Base-by-base conservation (phyloP, 1,140 invertebrate genomes). In the Ceratitis capitata region DNA sequence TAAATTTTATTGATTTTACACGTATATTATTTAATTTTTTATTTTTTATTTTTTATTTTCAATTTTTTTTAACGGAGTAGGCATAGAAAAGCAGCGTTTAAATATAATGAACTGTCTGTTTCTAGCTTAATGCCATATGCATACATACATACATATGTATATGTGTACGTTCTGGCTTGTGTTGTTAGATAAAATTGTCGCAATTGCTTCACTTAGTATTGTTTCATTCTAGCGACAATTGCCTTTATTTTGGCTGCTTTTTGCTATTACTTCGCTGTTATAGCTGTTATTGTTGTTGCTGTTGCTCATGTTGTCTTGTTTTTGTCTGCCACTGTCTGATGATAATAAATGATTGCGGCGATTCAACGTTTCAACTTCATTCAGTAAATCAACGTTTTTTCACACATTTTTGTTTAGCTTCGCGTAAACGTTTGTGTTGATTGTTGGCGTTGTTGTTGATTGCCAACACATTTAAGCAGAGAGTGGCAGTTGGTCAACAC, bases 361-460 rank as follows among this genome's bases (percentile, higher is more conserved):
- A 61, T 84, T 87, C 83, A 78, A 84, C 83, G 45, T 51, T 82
- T 86, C 45, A 78, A 86, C 83, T 88, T 88, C 89, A 90, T 90
- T 90, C 89, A 90, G 88, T 88, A 90, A 90, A 90, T 88, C 88
- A 88, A 86, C 83, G 85, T 85, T 61, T 56, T 78, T 86, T 85
- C 51, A 39, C 56, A 64, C 61, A 49, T 64, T 82, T 85, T 85
- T 82, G 19, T 9, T 16, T 56, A 12, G 39, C 32, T 16, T 16
- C 14, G 35, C 14, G n/a, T n/a, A 69, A 4, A 29, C 61, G 51
- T 23, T 19, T 53, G 82, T 26, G n/a, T n/a, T n/a, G 2, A 35
- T 83, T 53, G 82, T 83, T 83, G 53, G 49, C 49, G 53, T 78
- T 26, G 35, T 78, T 78, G 69, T 78, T 45, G 69, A 23, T 35